phyloP scores from a whole-genome alignment of 2,888 invertebrate species.

The Hypsopygia costalis region DNA sequence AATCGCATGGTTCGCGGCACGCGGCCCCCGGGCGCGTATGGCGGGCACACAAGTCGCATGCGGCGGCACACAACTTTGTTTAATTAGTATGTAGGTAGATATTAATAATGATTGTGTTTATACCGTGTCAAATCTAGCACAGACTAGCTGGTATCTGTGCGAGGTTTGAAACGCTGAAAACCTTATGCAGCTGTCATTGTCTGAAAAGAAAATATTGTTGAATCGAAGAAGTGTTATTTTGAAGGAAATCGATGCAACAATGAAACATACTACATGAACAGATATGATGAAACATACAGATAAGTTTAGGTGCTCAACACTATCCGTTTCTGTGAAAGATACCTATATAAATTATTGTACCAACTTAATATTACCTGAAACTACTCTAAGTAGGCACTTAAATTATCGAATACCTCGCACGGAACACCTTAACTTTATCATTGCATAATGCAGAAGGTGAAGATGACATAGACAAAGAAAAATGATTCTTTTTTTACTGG shows the following conservation, averaged over 20 bases:
- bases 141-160: constrained; percentile 20
- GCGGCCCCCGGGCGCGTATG: constrained; percentile 59
- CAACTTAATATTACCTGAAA: constrained; percentile 34
- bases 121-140: constrained; percentile 32
- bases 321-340: constrained; percentile 55
- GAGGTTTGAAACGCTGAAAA: constrained; percentile 28
- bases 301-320: constrained; percentile 74
- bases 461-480: constrained; percentile 30
- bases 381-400: constrained; percentile 30
- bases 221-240: constrained; percentile 14
- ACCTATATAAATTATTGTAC: constrained; percentile 30
- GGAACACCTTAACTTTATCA: constrained; percentile 77
- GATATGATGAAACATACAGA: constrained; percentile 57
- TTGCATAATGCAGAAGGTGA: constrained; percentile 41
- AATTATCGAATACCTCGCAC: constrained; percentile 65
- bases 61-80: constrained; percentile 21
- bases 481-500: constrained; percentile 9
- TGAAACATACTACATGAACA: constrained; percentile 46
- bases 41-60: constrained; percentile 33
- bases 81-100: background rate
- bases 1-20: constrained; percentile 13
- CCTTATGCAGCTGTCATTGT: constrained; percentile 27
- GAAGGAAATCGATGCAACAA: constrained; percentile 25
- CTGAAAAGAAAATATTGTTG: constrained; percentile 38
- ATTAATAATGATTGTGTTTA: constrained; percentile 1